These are phyloP conservation scores for Paramormyrops hopkinsi DNA, from an alignment of 2,797 vertebrate genomes.

Conservation along the genomic window DNA sequence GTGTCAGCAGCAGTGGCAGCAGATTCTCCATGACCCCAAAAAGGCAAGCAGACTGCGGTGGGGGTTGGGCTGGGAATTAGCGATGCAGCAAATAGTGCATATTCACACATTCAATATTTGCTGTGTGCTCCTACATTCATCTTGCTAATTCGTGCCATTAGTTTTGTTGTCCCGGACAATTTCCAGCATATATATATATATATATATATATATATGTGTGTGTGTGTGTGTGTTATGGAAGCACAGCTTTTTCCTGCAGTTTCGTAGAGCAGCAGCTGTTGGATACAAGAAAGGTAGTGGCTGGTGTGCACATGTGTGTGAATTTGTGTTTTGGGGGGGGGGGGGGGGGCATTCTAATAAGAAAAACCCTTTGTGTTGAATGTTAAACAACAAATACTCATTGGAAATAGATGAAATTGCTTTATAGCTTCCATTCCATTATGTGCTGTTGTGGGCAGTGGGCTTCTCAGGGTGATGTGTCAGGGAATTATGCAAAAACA, in stretches of 20 bases:
- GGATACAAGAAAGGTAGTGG: slow-evolving; percentile 46
- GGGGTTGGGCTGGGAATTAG: not conserved
- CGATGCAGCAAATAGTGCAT: not conserved
- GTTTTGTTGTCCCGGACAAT: not conserved
- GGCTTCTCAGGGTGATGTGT: not conserved
- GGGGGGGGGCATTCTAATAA: slow-evolving; percentile 52
- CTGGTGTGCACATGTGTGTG: slow-evolving; percentile 49
- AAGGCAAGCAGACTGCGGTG: not conserved
- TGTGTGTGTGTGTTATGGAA: not conserved
- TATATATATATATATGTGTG: not conserved
- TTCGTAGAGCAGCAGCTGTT: not conserved
- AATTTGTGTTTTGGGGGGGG: slow-evolving; percentile 42
- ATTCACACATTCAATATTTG: not conserved
- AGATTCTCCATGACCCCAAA: slow-evolving; percentile 42
- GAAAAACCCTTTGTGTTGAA: slow-evolving; percentile 44
- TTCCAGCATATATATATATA: not conserved
- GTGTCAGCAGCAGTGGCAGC: not conserved
- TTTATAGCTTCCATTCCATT: slow-evolving; percentile 5
- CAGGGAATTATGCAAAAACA: slow-evolving; percentile 6
- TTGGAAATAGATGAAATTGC: not conserved
- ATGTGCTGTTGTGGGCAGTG: not conserved
- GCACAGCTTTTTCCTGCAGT: not conserved
- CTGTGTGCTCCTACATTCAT: not conserved
- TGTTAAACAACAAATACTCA: slow-evolving; percentile 46
- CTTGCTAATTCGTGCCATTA: not conserved